phyloP scores from a whole-genome alignment of 35 echinoderm and acorn worm species.

The Anneissia japonica region DNA sequence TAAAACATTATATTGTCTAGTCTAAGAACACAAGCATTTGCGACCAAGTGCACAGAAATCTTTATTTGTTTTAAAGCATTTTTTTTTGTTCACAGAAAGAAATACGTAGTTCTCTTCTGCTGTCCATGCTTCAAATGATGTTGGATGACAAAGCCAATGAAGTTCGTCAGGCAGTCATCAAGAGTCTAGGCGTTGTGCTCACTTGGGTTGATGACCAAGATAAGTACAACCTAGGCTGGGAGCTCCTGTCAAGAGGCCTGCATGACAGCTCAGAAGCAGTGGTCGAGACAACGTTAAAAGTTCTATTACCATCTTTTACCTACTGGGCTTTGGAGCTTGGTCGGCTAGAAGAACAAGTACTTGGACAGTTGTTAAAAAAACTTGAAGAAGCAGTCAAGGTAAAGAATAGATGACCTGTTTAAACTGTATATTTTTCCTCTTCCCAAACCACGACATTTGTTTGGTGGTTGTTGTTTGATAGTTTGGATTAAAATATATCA shows the following conservation, averaged over 20 bases:
- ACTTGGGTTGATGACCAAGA: slow-evolving; percentile 79
- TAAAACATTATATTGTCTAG: no score
- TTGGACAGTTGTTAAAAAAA: slow-evolving; percentile 74
- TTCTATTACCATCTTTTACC: slow-evolving; percentile 87
- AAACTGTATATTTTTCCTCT: no score
- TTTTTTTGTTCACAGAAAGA: no score
- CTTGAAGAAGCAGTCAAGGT: slow-evolving; percentile 81
- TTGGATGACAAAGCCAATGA: slow-evolving; percentile 75
- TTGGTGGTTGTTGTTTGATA: no score
- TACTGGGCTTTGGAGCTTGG: slow-evolving; percentile 80
- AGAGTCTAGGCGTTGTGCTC: slow-evolving; percentile 83
- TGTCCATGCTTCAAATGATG: slow-evolving; percentile 95
- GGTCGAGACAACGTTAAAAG: slow-evolving; percentile 51
- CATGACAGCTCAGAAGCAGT: slow-evolving; percentile 59
- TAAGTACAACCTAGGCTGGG: slow-evolving; percentile 92
- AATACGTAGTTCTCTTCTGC: slow-evolving; percentile 82
- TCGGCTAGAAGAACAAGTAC: slow-evolving; percentile 69
- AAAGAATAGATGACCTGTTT: no score
- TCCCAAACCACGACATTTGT: no score
- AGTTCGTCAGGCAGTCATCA: slow-evolving; percentile 62
- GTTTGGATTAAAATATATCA: no score
- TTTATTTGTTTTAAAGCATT: no score
- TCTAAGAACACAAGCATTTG: no score
- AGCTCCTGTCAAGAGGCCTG: slow-evolving; percentile 61
- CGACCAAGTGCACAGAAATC: no score